Evolutionary conservation across 2,797 vertebrate species (phyloP), one percentile per base, ranked within the genome.

Genomic region (Acanthurus leucopareius): DNA sequence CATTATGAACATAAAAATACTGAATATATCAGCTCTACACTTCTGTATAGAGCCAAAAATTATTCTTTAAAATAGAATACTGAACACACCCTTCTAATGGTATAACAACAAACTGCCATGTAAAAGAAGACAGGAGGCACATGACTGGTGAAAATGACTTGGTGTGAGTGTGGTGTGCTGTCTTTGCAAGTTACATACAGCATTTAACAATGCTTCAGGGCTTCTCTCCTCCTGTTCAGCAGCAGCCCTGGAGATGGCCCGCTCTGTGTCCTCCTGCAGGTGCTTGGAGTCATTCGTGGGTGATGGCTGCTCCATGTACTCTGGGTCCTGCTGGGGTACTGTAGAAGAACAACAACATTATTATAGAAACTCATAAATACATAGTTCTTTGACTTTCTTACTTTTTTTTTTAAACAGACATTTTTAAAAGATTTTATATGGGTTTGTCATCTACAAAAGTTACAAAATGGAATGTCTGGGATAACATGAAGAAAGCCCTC

Each of bases 251-350:
- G 94, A 95, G 91, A 99, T 98, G 79, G 97, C 96, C 88, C 94
- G 95, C 82, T 97, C 94, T 0, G 97, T 98, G 92, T 99, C 97
- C 93, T 98, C 97, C 93, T 97, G 97, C 86, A 97, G 94, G 88
- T 97, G 96, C 81, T 97, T 97, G 87, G 97, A 95, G 91, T 97
- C 94, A 61, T 97, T 96, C 1, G 93, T 96, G 89, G 96, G 96
- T 6, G 96, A 97, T 10, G 97, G 97, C 87, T 98, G 98, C 84
- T 99, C 98, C 96, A 99, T 96, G 94, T 99, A 99, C 85, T 98
- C 98, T 17, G 96, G 96, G 79, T 98, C 97, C 90, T 96, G 96
- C 83, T 96, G 94, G 89, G 95, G 91, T 68, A 89, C 97, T 98
- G 94, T 10, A 68, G 63, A 28, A 42, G 1, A 32, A 19, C 0